These are phyloP conservation scores for Smittia aterrima DNA, from an alignment of 2,888 invertebrate genomes.

Conservation along the genomic window DNA sequence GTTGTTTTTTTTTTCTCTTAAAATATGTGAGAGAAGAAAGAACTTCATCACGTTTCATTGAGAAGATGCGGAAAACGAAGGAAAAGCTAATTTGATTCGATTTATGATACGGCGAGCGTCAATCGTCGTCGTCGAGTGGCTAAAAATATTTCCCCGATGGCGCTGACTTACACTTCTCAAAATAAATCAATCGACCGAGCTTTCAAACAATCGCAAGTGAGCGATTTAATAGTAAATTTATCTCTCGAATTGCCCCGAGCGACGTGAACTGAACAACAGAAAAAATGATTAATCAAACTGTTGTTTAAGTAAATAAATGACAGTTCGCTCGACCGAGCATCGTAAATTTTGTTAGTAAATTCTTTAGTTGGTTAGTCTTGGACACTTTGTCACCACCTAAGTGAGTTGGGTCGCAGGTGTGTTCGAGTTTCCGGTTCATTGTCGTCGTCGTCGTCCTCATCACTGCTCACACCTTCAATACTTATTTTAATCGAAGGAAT, in stretches of 20 bases:
- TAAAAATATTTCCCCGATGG: conserved; percentile 2
- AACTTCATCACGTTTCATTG: background rate
- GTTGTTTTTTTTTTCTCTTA: background rate
- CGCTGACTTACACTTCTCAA: background rate
- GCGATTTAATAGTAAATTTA: background rate
- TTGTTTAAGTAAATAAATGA: background rate
- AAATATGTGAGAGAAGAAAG: conserved; percentile 1
- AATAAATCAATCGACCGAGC: conserved; percentile 7
- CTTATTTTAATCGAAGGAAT: background rate
- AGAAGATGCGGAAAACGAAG: background rate
- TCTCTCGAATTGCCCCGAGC: background rate
- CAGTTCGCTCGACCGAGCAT: background rate
- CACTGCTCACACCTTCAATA: background rate
- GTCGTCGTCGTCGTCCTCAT: background rate
- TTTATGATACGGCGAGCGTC: background rate
- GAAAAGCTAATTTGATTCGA: background rate
- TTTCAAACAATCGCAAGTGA: conserved; percentile 3
- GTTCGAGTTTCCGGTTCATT: background rate
- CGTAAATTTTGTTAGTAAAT: background rate
- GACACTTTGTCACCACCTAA: background rate
- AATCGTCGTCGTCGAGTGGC: background rate
- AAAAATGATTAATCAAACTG: background rate
- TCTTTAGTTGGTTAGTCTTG: background rate
- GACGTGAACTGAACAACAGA: background rate
- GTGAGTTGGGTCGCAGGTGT: background rate